Base-by-base conservation (phyloP, 2,113 vertebrate species). In the Platycercus adscitus region DNA sequence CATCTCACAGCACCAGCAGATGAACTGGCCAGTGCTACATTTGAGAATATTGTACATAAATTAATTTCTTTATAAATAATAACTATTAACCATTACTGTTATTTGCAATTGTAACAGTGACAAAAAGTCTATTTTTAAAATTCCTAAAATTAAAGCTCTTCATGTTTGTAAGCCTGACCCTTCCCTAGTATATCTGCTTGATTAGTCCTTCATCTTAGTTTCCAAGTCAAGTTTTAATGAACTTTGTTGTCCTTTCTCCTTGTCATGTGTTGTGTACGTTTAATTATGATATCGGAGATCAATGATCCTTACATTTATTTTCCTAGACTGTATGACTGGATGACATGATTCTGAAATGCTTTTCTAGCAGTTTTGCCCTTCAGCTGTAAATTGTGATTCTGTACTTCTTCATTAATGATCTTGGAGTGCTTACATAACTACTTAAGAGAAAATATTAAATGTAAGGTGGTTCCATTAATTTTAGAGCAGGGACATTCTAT, bases 391-490 rank as follows among this genome's bases (percentile, higher is more conserved):
- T 94, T 77, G 73, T 89, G 92, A 86, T 95, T 50, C 83, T 94
- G 89, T 94, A 52, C 66, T 94, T 91, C 78, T 95, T 93, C 65
- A 85, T 93, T 89, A 98, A 63, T 95, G 65, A 95, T 96, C 58
- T 94, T 96, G 88, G 69, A 93, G 83, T 95, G 91, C 90, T 95
- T 96, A 79, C 88, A 85, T 91, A 94, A 96, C 78, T 96, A 84
- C 71, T 96, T 96, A 95, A 96, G 88, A 97, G 71, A 96, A 97
- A 91, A 96, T 89, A 93, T 81, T 96, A 95, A 93, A 80, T 91
- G 56, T 89, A 94, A 96, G 90, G 95, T 69, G 55, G 69, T 95
- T 96, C 94, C 77, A 97, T 97, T 97, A 96, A 97, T 97, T 97
- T 97, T 81, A 85, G 43, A 96, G 89, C 81, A 60, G 70, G 44